Percentiles rank a stretch among this genome's conserved stretches.
Conservation (phyloP, 1,140 invertebrate genomes). For the Eupeodes corollae region DNA sequence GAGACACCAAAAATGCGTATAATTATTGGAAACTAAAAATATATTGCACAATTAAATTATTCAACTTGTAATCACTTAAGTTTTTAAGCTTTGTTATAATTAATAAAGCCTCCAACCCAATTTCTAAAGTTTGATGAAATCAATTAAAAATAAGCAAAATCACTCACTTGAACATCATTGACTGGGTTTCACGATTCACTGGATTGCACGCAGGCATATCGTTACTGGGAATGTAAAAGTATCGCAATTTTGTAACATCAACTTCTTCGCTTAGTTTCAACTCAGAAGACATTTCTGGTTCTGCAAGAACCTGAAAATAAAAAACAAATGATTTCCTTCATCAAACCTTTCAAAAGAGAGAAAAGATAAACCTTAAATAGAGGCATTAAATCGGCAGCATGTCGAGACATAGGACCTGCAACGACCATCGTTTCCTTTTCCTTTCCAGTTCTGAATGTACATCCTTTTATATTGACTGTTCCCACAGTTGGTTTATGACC, state of each 20-base stretch:
- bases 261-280: constrained; percentile 42
- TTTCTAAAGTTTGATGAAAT: constrained; percentile 1
- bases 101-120: neutral
- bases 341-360: constrained; percentile 20
- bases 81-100: no score
- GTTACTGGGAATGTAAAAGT: constrained; percentile 66
- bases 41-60: no score
- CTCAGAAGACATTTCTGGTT: constrained; percentile 19
- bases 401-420: constrained; percentile 68
- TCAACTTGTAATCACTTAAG: no score
- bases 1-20: no score
- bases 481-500: constrained; percentile 79
- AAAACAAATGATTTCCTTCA: constrained; percentile 18
- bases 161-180: constrained; percentile 43
- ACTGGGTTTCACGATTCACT: constrained; percentile 54
- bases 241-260: constrained; percentile 54
- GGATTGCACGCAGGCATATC: constrained; percentile 56
- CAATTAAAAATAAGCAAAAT: no score
- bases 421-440: constrained; percentile 50
- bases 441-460: constrained; percentile 47
- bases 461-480: constrained; percentile 44
- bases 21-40: no score
- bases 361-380: constrained; percentile 50
- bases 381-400: constrained; percentile 61
- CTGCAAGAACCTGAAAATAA: constrained; percentile 9